These are phyloP conservation scores for Trichonephila clavata DNA, from an alignment of 1,140 invertebrate genomes.

Conservation along the genomic window DNA sequence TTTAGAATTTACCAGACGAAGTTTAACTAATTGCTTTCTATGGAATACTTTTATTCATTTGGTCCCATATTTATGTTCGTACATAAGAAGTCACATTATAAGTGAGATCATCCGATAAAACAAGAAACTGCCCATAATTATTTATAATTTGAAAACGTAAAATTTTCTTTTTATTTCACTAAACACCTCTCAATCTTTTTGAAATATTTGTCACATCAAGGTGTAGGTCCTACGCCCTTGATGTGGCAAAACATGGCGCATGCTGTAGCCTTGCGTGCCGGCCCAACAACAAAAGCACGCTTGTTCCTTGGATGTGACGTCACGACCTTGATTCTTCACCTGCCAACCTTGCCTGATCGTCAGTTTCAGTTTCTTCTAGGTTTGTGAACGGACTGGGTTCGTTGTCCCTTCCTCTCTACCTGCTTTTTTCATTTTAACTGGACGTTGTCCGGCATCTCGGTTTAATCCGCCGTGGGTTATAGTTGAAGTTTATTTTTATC, in stretches of 20 bases:
- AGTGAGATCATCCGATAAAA: too few species aligned
- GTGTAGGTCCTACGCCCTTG: not conserved
- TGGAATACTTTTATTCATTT: too few species aligned
- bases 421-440: not conserved
- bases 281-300: not conserved
- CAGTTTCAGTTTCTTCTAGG: constrained; percentile 27
- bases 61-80: too few species aligned
- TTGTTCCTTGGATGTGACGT: not conserved
- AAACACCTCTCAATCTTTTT: not conserved
- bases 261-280: not conserved
- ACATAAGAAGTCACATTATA: too few species aligned
- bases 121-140: too few species aligned
- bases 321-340: constrained; percentile 35
- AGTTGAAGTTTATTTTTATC: not conserved
- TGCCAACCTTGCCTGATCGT: constrained; percentile 9
- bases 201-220: constrained; percentile 30
- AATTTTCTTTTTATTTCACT: too few species aligned
- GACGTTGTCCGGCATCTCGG: not conserved
- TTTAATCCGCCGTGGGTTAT: not conserved
- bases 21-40: too few species aligned
- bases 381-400: not conserved
- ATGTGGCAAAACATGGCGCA: not conserved
- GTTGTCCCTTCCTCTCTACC: constrained; percentile 10
- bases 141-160: too few species aligned
- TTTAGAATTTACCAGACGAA: too few species aligned